phyloP scores from a whole-genome alignment of 2,888 invertebrate genomes.

The Gortyna flavago region DNA sequence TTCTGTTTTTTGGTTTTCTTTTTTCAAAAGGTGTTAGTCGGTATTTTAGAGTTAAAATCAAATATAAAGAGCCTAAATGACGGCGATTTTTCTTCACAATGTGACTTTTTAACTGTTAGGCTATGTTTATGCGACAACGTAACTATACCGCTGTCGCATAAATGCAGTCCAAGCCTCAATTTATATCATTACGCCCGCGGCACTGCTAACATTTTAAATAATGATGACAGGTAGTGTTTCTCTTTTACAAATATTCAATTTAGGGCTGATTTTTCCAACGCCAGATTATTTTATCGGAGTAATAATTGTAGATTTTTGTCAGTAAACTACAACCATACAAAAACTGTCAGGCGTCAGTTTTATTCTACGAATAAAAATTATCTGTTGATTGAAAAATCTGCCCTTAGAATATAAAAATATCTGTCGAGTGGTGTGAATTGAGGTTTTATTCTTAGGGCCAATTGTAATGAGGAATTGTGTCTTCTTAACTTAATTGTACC shows the following conservation, averaged over 20 bases:
- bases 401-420: not conserved
- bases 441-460: slow-evolving; percentile 34
- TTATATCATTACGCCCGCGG: slow-evolving; percentile 18
- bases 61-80: slow-evolving; percentile 47
- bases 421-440: slow-evolving; percentile 6
- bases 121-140: slow-evolving; percentile 2
- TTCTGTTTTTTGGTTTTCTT: not conserved
- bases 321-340: too few relatives aligned
- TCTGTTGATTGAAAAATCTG: too few relatives aligned
- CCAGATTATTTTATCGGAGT: too few relatives aligned
- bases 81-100: slow-evolving; percentile 50
- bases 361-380: too few relatives aligned
- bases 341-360: too few relatives aligned
- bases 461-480: slow-evolving; percentile 62
- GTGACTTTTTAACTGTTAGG: slow-evolving; percentile 44
- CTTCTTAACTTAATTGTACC: slow-evolving; percentile 49
- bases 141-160: not conserved
- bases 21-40: not conserved
- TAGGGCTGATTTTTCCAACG: too few relatives aligned
- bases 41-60: slow-evolving; percentile 25
- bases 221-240: not conserved
- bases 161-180: not conserved
- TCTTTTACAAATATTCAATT: slow-evolving; percentile 8
- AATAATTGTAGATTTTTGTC: too few relatives aligned
- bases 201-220: not conserved